Evolutionary conservation across 2,888 invertebrate species (phyloP), one percentile per base, ranked within the genome.

Genomic region (Erebia aethiops): DNA sequence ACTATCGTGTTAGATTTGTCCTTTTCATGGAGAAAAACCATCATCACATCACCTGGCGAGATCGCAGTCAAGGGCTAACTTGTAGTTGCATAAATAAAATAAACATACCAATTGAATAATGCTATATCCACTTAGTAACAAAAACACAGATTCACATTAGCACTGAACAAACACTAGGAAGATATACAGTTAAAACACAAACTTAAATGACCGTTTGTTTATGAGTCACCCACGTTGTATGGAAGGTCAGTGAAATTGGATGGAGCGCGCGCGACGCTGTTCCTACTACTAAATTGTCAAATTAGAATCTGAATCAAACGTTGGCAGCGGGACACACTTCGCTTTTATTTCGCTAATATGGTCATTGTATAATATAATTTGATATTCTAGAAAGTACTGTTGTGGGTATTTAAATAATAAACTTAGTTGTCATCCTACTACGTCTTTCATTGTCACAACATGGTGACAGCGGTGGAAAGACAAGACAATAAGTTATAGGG

Each of bases 261-360:
- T 74, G 77, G 74, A 75, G 77, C 82, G 75, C 77, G 77, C 76
- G 81, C 84, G 83, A 85, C 83, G 83, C 81, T 84, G 84, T 81
- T 82, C 81, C 80, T 81, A 78, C 82, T 82, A 90, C 92, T 91
- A 83, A 89, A 89, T 87, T 85, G 88, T 87, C 86, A 87, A 86
- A 86, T 85, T 83, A 86, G 80, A 82, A 77, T 81, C 85, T 85
- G 87, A 86, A 87, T 88, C 86, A 84, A 87, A 85, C 80, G 85
- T 87, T 91, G 90, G 90, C 90, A 88, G 78, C 81, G 81, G 77
- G 75, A 79, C 83, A 81, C 82, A 78, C n/a, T n/a, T n/a, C 77
- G 83, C 35, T 35, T 35, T 35, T 35, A 35, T 35, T 35, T 35
- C 5, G 7, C 35, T 35, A 35, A 1, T 35, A 35, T 35, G 35